Evolutionary conservation across 2,888 invertebrate genomes (phyloP), one percentile per base, ranked within the genome.

Genomic region (Hirtodrosophila cameraria): DNA sequence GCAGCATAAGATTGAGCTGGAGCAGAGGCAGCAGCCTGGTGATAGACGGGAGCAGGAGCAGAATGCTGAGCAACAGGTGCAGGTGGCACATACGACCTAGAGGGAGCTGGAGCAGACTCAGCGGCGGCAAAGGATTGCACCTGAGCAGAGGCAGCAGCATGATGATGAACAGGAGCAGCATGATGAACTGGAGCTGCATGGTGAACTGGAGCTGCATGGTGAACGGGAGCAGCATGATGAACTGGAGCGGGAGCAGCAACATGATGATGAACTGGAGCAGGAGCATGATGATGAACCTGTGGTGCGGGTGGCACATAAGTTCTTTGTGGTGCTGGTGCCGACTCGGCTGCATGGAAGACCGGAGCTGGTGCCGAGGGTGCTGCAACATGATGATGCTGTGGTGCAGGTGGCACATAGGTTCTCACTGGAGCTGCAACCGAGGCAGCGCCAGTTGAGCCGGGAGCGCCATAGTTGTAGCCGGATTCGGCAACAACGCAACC

Each of bases 401-500:
- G 46, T 23, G 63, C 69, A 7, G 80, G 67, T 35, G 79, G 67
- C 42, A 70, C 78, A 45, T 79, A 78, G n/a, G 60, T 50, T 41
- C 63, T 68, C 15, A 64, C 74, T 4, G 79, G 82, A 7, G 71
- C 79, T 2, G 81, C 35, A 36, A 31, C 66, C 1, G 69, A 69
- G 12, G 72, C 69, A 52, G 72, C 69, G 6, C 41, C 60, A 5
- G 62, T 41, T 4, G 82, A 65, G 6, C 68, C 86, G n/a, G 86
- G 84, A n/a, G 66, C 67, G 2, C 36, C 46, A 57, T 87, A 87
- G 48, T 76, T 83, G 42, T 83, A 83, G 64, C 84, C 87, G 2
- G 62, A 46, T 1, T 83, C 64, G 39, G 70, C 83, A 18, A 42
- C 60, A 9, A 58, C 86, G 45, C 55, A 74, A 46, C 77, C 83